Percentiles rank a stretch among this genome's conserved stretches.
Conservation (phyloP, 37 sponge, comb jelly and placozoan genomes). For the Eunapius fragilis region DNA sequence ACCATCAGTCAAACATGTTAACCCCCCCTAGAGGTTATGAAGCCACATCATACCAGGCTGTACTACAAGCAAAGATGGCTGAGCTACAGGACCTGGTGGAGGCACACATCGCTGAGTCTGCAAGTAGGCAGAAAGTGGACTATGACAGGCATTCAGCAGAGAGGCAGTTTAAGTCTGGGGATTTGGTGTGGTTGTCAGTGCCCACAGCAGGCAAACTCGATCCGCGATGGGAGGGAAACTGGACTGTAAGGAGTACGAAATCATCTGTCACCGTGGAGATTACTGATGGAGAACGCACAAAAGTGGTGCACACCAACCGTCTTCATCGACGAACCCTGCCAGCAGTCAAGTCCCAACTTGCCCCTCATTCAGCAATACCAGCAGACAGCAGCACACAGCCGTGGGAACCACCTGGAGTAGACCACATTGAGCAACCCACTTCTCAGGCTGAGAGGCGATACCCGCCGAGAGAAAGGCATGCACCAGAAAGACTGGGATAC, state of each 20-base stretch:
- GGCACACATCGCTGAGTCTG: constrained; percentile 2
- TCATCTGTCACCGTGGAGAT: constrained; percentile 16
- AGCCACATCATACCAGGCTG: constrained; percentile 17
- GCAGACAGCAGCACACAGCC: no score
- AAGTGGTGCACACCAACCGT: constrained; percentile 33
- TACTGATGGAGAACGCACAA: constrained; percentile 28
- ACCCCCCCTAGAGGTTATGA: constrained; percentile 6
- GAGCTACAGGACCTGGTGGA: constrained; percentile 50
- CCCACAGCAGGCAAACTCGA: constrained; percentile 73
- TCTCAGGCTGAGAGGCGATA: no score
- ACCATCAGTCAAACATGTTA: constrained; percentile 1
- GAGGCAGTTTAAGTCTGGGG: constrained; percentile 4
- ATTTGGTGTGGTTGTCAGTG: constrained; percentile 75
- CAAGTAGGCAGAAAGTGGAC: constrained; percentile 16
- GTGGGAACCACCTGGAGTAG: no score
- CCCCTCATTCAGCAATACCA: no score
- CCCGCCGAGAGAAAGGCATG: no score
- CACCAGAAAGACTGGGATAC: no score
- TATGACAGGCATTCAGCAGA: constrained; percentile 20
- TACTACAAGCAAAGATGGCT: constrained; percentile 24
- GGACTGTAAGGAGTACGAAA: constrained; percentile 21
- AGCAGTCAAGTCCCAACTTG: no score
- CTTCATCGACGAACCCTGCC: background rate
- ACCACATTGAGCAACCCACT: no score
- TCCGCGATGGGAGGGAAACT: constrained; percentile 64